Percentiles rank a stretch among this genome's conserved stretches.
Conservation (phyloP, 2,888 invertebrate species). For the Teinopalpus imperialis region DNA sequence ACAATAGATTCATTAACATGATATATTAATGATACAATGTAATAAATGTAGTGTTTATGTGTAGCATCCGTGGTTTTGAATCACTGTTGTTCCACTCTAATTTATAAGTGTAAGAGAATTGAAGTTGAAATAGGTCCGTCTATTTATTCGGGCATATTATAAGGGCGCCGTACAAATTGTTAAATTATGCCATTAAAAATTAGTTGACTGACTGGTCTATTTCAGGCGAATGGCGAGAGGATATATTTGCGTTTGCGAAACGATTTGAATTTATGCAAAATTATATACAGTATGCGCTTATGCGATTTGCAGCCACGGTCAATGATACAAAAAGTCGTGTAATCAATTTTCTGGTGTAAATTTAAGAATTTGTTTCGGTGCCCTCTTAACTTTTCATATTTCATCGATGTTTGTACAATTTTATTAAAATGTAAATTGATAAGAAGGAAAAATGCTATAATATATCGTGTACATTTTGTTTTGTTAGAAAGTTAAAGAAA, state of each 20-base stretch:
- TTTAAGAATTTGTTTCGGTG: constrained; percentile 14
- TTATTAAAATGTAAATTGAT: constrained; percentile 65
- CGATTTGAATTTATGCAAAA: too few relatives aligned
- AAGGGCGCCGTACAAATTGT: constrained; percentile 14
- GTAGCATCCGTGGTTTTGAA: constrained; percentile 55
- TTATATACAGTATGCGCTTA: too few relatives aligned
- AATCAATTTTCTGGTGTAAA: too few relatives aligned
- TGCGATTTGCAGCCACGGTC: too few relatives aligned
- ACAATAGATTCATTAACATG: constrained; percentile 16
- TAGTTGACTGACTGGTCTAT: too few relatives aligned
- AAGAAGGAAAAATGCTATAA: constrained; percentile 71
- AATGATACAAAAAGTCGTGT: too few relatives aligned
- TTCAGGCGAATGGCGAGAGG: too few relatives aligned
- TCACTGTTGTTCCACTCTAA: constrained; percentile 52
- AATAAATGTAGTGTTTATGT: constrained; percentile 38
- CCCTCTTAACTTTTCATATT: constrained; percentile 43
- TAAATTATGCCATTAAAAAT: constrained; percentile 3
- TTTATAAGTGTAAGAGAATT: constrained; percentile 43
- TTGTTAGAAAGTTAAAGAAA: constrained; percentile 71
- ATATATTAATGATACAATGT: constrained; percentile 26
- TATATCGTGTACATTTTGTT: constrained; percentile 76
- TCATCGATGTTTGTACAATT: constrained; percentile 79
- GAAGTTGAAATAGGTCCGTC: constrained; percentile 18
- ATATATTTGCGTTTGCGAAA: too few relatives aligned
- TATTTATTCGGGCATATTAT: constrained; percentile 15